These are phyloP conservation scores for Delichon dasypus DNA, from an alignment of 2,797 vertebrate genomes.

Conservation along the genomic window DNA sequence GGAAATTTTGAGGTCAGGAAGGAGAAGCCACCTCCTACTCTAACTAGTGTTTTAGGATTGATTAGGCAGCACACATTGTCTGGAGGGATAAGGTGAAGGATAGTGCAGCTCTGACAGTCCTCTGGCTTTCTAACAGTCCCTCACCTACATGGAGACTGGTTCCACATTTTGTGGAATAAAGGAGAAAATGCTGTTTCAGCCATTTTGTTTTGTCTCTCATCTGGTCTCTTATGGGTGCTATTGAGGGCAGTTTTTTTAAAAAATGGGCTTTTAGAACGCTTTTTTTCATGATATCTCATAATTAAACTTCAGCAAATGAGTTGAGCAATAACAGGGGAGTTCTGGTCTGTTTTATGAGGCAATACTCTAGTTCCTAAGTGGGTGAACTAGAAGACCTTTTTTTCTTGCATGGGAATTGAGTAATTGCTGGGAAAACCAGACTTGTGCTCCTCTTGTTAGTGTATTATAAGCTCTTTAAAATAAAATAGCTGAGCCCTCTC, in stretches of 20 bases:
- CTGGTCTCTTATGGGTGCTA: not conserved
- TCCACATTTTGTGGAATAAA: not conserved
- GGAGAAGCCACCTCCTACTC: not conserved
- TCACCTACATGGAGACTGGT: not conserved
- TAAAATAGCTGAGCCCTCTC: not conserved
- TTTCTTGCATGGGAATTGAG: not conserved
- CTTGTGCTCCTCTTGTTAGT: not conserved
- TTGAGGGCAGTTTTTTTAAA: not conserved
- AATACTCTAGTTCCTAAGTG: not conserved
- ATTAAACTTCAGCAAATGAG: not conserved
- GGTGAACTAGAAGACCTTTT: not conserved
- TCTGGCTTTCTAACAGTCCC: not conserved
- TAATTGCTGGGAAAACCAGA: not conserved
- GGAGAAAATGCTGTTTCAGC: not conserved
- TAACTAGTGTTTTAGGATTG: not conserved
- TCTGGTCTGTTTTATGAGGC: conserved; percentile 22
- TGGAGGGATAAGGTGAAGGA: not conserved
- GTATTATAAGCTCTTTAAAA: not conserved
- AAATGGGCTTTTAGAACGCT: not conserved
- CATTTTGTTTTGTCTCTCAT: not conserved
- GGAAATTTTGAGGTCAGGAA: not conserved
- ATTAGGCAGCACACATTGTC: not conserved
- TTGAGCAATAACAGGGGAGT: not conserved
- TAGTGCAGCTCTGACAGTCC: not conserved
- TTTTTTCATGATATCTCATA: not conserved